phyloP scores from a whole-genome alignment of 1,140 invertebrate genomes.

The Zaprionus capensis region DNA sequence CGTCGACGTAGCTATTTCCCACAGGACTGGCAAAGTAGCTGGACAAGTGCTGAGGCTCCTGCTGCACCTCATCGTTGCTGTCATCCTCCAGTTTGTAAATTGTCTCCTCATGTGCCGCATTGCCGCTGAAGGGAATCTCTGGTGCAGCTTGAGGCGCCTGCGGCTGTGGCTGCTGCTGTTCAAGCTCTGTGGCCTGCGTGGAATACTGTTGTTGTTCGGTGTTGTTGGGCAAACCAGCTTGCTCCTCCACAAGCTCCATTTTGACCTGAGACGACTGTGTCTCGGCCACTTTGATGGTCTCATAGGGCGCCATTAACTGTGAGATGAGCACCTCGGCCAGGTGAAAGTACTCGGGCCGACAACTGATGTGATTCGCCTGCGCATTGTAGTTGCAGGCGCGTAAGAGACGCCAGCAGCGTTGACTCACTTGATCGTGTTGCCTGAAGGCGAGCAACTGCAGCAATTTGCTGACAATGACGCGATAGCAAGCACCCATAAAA shows the following conservation, averaged over 20 bases:
- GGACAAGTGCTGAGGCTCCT: slow-evolving; percentile 57
- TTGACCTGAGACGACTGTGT: slow-evolving; percentile 32
- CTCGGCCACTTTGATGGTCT: slow-evolving; percentile 66
- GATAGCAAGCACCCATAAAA: slow-evolving; percentile 72
- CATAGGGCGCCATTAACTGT: slow-evolving; percentile 74
- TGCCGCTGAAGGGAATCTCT: slow-evolving; percentile 35
- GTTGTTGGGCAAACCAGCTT: slow-evolving; percentile 34
- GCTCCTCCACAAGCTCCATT: slow-evolving; percentile 58
- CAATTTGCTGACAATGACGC: slow-evolving; percentile 67
- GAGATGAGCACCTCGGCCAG: slow-evolving; percentile 77
- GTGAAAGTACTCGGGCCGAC: slow-evolving; percentile 73
- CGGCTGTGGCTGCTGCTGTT: slow-evolving; percentile 22
- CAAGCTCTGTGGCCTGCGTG: slow-evolving; percentile 7
- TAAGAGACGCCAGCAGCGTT: slow-evolving; percentile 72
- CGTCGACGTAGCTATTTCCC: slow-evolving; percentile 56
- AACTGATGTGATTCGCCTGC: slow-evolving; percentile 58
- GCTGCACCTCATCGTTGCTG: slow-evolving; percentile 24
- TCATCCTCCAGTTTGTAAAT: slow-evolving; percentile 68
- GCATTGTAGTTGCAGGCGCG: slow-evolving; percentile 70
- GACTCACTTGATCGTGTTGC: slow-evolving; percentile 66
- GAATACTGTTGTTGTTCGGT: slow-evolving; percentile 32
- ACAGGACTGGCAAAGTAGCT: slow-evolving; percentile 73
- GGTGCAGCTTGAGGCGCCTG: slow-evolving; percentile 17
- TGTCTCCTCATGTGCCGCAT: slow-evolving; percentile 46
- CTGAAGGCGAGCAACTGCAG: slow-evolving; percentile 74